Evolutionary conservation across 2,888 invertebrate genomes (phyloP).

Genomic region (Acronicta aceris): DNA sequence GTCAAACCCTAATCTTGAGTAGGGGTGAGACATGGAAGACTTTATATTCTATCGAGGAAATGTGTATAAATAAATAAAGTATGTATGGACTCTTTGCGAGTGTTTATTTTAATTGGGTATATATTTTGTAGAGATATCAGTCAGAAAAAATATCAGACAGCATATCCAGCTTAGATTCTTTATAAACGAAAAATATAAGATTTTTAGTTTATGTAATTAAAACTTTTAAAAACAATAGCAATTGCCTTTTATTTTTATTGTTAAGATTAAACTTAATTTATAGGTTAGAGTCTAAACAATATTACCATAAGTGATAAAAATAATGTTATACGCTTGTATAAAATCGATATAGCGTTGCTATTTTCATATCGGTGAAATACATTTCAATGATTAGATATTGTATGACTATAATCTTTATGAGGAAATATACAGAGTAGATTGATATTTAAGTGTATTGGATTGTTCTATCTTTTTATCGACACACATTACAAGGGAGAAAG

Average conservation of each 20-base stretch:
- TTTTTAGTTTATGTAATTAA: too few species aligned
- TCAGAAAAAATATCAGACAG: too few species aligned
- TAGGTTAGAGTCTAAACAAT: background rate
- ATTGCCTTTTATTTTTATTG: too few species aligned
- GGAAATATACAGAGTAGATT: conserved; percentile 1
- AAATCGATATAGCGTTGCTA: conserved; percentile 1
- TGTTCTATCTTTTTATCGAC: conserved; percentile 10
- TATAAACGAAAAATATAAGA: too few species aligned
- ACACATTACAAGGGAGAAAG: background rate
- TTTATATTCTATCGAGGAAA: conserved; percentile 15
- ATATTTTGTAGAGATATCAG: too few species aligned
- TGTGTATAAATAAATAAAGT: background rate
- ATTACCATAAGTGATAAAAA: background rate
- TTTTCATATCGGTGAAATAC: conserved; percentile 1
- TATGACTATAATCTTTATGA: conserved; percentile 11
- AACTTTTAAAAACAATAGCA: too few species aligned
- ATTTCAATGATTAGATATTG: conserved; percentile 25
- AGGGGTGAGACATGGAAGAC: conserved; percentile 59
- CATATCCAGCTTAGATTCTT: too few species aligned
- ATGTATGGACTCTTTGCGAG: too few species aligned
- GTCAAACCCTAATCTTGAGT: conserved; percentile 76
- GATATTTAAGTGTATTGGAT: conserved; percentile 43
- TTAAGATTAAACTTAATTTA: background rate
- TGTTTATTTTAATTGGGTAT: too few species aligned
- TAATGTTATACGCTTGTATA: conserved; percentile 1